Conservation (phyloP, 2,113 vertebrate genomes). For the Calyptommatus sinebrachiatus region DNA sequence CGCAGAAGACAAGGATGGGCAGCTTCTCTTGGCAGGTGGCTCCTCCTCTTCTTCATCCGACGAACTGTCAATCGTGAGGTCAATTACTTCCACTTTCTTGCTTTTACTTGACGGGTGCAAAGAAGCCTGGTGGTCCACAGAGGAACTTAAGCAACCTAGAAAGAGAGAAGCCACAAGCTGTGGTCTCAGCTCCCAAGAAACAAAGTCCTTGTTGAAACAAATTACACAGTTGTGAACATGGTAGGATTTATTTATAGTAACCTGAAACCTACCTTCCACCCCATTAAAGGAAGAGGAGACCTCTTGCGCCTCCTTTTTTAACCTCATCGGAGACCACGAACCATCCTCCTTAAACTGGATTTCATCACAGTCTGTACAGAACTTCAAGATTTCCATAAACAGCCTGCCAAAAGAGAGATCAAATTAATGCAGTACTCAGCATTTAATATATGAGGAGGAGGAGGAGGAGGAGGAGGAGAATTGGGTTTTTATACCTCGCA, state of each 20-base stretch:
- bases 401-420: slow-evolving; percentile 72
- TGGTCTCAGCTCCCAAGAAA: not conserved
- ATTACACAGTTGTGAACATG: not conserved
- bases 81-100: slow-evolving; percentile 95
- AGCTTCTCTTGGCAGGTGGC: slow-evolving; percentile 86
- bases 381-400: slow-evolving; percentile 98
- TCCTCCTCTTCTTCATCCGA: slow-evolving; percentile 91
- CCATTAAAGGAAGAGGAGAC: slow-evolving; percentile 89
- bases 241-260: too few species aligned
- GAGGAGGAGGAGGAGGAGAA: too few species aligned
- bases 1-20: slow-evolving; percentile 88
- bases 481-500: too few species aligned
- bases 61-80: slow-evolving; percentile 95
- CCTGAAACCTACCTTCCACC: slow-evolving; percentile 79
- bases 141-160: slow-evolving; percentile 81
- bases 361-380: slow-evolving; percentile 94
- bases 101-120: slow-evolving; percentile 79
- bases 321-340: slow-evolving; percentile 96
- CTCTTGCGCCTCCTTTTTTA: slow-evolving; percentile 95
- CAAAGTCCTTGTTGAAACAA: not conserved
- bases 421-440: too few species aligned
- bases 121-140: slow-evolving; percentile 79
- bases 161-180: not conserved
- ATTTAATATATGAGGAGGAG: too few species aligned
- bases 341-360: slow-evolving; percentile 98